Conservation (phyloP, 2,113 vertebrate genomes). For the Gadus macrocephalus region DNA sequence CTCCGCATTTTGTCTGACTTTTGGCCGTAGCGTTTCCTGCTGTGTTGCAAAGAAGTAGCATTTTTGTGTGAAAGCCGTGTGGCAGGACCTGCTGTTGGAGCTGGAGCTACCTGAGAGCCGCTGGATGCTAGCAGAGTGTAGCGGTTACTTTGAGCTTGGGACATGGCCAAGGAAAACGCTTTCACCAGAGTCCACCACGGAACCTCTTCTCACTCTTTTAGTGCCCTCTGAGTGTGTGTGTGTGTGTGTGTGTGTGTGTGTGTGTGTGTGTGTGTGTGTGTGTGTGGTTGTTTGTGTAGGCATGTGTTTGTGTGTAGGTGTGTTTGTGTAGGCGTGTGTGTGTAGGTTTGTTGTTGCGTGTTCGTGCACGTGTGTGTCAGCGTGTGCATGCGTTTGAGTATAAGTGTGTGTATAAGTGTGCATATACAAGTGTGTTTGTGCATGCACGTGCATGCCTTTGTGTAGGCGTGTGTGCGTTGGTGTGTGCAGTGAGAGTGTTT, state of each 20-base stretch:
- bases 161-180: conserved; percentile 32
- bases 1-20: no score
- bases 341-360: no score
- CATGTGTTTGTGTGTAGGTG: not conserved
- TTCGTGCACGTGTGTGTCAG: not conserved
- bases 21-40: no score
- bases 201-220: not conserved
- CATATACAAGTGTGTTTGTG: not conserved
- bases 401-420: not conserved
- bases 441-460: not conserved
- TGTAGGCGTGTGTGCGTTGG: not conserved
- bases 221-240: not conserved
- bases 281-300: not conserved
- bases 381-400: not conserved
- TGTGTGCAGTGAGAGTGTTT: no score
- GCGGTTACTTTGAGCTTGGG: conserved; percentile 31
- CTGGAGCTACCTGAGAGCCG: conserved; percentile 1
- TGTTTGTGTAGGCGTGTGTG: not conserved
- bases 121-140: not conserved
- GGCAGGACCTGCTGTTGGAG: not conserved
- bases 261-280: conserved; percentile 5
- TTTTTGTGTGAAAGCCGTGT: no score
- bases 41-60: no score
- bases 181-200: conserved; percentile 37
- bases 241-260: conserved; percentile 15